Base-by-base conservation (phyloP, 2,797 vertebrate species). In the Tokudaia muenninki region DNA sequence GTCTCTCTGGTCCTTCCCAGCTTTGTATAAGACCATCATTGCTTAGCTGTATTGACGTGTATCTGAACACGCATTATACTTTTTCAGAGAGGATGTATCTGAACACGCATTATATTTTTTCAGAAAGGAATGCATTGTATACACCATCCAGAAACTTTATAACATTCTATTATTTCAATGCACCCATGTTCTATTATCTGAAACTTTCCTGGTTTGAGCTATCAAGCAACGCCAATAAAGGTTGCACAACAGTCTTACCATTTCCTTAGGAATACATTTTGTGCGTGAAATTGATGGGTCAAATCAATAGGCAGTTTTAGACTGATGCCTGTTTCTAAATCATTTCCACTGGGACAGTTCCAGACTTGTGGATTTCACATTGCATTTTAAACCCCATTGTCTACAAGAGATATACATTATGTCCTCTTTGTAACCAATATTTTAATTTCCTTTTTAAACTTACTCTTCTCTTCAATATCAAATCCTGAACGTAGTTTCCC, bases 11-110 rank as follows among this genome's bases (percentile, higher is more conserved):
- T 37, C 47, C 61, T 44, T 63, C 13, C 44, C 2, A n/a, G n/a
- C 44, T 63, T 29, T 24, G 0, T 50, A 70, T 21, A 6, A n/a
- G 44, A 3, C 29, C 13, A 29, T 16, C 41, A 14, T 2, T 16
- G 24, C 21, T 75, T 44, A 70, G 34, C 19, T 24, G n/a, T 94
- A 81, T 82, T 24, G 63, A 34, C 74, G 81, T 37, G 5, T 87
- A 57, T 95, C n/a, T 95, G 87, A 91, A 91, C n/a, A 52, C 89
- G 13, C 13, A 75, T 44, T 72, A 41, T 92, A 77, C 34, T 79
- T 89, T 95, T 92, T 63, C 26, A 31, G 37, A 95, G 77, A 59
- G 22, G 9, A 50, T 37, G 5, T 87, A 57, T 95, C n/a, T 95
- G 87, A 91, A 91, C n/a, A 52, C 89, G 13, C 13, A 75, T 44